Evolutionary conservation across 2,888 invertebrate genomes (phyloP).

Genomic region (Lepetodrilus schrolli): DNA sequence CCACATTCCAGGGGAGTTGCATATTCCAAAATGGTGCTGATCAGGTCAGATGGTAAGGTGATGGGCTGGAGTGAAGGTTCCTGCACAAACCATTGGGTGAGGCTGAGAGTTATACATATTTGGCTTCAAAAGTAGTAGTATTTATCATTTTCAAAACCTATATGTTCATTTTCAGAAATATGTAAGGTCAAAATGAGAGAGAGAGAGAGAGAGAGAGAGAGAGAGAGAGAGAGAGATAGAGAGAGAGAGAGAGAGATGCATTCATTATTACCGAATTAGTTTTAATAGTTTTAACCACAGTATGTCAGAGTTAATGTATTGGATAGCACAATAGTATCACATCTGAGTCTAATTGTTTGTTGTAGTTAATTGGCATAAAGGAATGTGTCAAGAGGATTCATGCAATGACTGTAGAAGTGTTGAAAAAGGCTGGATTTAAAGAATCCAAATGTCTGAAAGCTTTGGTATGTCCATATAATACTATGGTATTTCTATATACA

Average conservation of each 20-base stretch:
- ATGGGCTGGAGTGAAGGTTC: conserved; percentile 79
- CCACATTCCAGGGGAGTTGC: conserved; percentile 85
- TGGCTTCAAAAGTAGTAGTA: no score
- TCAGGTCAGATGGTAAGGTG: conserved; percentile 83
- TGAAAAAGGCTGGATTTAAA: conserved; percentile 80
- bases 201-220: no score
- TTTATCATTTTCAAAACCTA: no score
- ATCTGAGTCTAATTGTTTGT: conserved; percentile 8
- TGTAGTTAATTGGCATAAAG: conserved; percentile 83
- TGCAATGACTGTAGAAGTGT: conserved; percentile 83
- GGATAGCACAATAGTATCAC: no score
- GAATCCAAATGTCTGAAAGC: conserved; percentile 80
- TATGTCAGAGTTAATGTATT: no score
- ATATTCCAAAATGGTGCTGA: conserved; percentile 86
- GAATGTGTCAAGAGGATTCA: conserved; percentile 85
- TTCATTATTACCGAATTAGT: no score
- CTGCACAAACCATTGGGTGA: conserved; percentile 66
- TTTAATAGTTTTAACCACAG: no score
- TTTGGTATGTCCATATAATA: conserved; percentile 77
- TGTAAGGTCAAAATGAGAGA: no score
- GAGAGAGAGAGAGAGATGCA: no score
- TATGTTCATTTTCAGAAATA: no score
- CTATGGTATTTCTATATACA: not conserved
- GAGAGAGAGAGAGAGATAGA: no score
- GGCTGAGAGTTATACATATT: no score